Conservation (phyloP, 2,113 vertebrate species). For the Fulmarus glacialis region DNA sequence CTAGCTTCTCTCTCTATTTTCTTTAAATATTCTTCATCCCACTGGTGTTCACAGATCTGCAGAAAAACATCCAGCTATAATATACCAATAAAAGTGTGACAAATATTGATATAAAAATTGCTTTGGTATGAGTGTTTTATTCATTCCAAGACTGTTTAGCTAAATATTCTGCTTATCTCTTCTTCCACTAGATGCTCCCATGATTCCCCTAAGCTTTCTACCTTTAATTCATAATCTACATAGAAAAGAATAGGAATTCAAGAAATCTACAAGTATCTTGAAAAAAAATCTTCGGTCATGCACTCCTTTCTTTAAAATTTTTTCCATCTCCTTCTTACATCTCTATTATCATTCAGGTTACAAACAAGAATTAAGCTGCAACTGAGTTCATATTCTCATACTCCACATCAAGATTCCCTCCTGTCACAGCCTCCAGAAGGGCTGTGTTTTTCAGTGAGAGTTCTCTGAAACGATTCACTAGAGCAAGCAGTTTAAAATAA, state of each 20-base stretch:
- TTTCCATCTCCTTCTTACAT: neutral
- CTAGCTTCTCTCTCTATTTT: neutral
- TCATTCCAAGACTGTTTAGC: neutral
- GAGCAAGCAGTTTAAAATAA: neutral
- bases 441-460: neutral
- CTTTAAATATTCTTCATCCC: neutral
- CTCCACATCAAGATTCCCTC: neutral
- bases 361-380: neutral
- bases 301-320: neutral
- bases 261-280: neutral
- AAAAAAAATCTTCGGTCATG: neutral
- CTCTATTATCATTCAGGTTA: neutral
- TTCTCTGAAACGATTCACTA: neutral
- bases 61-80: neutral
- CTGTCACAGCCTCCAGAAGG: neutral
- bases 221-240: neutral
- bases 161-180: neutral
- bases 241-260: neutral
- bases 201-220: neutral
- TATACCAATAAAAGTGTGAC: neutral
- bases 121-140: neutral
- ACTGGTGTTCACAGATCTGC: neutral
- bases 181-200: neutral
- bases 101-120: neutral
- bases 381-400: neutral